These are phyloP conservation scores for Macropodus opercularis DNA, from an alignment of 2,797 vertebrate species.

Conservation along the genomic window DNA sequence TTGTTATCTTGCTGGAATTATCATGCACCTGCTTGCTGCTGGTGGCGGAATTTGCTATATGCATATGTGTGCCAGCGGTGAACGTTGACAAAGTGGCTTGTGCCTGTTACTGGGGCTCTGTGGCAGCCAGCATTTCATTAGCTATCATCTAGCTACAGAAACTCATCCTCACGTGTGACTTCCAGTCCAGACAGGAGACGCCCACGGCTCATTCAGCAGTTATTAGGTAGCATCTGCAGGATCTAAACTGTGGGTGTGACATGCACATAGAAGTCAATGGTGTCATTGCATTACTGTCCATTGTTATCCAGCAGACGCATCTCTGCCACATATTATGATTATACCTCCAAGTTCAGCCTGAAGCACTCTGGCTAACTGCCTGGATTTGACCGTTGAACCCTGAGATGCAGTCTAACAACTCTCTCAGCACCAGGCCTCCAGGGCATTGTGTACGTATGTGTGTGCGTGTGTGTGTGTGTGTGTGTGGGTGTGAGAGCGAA, in stretches of 20 bases:
- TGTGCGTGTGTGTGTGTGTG: conserved; percentile 9
- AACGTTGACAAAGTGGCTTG: conserved; percentile 16
- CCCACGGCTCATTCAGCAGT: conserved; percentile 14
- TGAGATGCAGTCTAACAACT: conserved; percentile 50
- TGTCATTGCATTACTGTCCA: conserved; percentile 24
- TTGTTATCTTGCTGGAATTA: conserved; percentile 79
- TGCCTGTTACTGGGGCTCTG: neutral
- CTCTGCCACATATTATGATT: conserved; percentile 45
- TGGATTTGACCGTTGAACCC: conserved; percentile 59
- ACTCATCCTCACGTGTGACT: neutral
- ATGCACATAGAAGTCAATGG: conserved; percentile 7
- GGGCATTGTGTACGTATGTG: conserved; percentile 15
- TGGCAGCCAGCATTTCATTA: neutral
- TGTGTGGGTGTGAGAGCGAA: no score
- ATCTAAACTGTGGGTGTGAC: conserved; percentile 23
- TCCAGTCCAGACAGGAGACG: neutral
- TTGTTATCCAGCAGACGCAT: conserved; percentile 36
- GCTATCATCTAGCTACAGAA: accelerated
- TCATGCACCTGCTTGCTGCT: conserved; percentile 75
- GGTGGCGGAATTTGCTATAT: conserved; percentile 66
- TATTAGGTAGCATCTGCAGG: conserved; percentile 25
- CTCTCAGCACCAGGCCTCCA: conserved; percentile 30
- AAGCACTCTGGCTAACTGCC: conserved; percentile 50
- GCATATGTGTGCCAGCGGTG: conserved; percentile 6
- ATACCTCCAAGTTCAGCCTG: conserved; percentile 39